These are phyloP conservation scores for Nematostella vectensis DNA, from an alignment of 92 coral and sea anemone species.

Conservation along the genomic window DNA sequence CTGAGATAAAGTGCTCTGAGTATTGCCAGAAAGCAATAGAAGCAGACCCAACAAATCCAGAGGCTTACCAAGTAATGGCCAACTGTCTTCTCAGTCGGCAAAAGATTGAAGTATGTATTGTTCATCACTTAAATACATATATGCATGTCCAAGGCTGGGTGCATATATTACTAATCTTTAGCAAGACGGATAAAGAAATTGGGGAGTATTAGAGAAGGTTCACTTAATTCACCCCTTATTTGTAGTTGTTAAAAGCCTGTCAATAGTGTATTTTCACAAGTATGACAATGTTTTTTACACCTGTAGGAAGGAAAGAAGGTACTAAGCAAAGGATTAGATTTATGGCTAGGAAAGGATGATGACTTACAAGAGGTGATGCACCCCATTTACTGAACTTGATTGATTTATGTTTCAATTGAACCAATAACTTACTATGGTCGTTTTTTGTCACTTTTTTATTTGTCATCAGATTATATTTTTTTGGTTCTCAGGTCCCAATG, in stretches of 20 bases:
- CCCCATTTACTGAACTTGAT: too few species aligned
- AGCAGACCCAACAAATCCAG: conserved; percentile 76
- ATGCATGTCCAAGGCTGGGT: too few species aligned
- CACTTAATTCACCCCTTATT: too few species aligned
- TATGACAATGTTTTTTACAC: not conserved
- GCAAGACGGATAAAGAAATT: too few species aligned
- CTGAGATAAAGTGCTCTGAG: conserved; percentile 69
- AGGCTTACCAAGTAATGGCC: conserved; percentile 91
- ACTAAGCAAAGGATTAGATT: conserved; percentile 65
- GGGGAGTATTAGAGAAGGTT: too few species aligned
- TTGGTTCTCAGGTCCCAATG: conserved; percentile 50
- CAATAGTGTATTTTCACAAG: too few species aligned
- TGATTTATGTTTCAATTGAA: too few species aligned
- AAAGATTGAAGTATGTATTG: conserved; percentile 52
- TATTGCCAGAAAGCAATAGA: conserved; percentile 89
- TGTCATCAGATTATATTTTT: too few species aligned
- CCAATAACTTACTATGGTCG: too few species aligned
- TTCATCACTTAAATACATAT: not conserved
- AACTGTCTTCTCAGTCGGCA: conserved; percentile 88
- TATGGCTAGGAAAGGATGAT: conserved; percentile 88
- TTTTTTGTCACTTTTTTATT: too few species aligned
- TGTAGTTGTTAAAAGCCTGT: too few species aligned
- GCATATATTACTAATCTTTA: too few species aligned
- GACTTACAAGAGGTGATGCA: conserved; percentile 57
- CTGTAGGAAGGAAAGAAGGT: conserved; percentile 63